Conservation (phyloP, 2,888 invertebrate species). For the Diarsia mendica region DNA sequence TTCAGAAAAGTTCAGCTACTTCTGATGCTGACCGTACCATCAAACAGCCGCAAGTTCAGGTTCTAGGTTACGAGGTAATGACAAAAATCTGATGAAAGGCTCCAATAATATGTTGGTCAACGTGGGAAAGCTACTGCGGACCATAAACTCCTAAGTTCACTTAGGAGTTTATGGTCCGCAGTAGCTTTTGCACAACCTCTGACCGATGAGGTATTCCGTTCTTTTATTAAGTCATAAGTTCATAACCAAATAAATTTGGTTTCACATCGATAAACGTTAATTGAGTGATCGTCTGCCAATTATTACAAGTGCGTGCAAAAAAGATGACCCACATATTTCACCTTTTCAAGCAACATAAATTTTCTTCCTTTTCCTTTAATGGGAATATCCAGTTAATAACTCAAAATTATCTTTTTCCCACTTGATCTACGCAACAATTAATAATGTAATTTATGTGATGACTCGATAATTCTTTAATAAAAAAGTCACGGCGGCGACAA, state of each 20-base stretch:
- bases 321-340: slow-evolving; percentile 18
- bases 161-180: too few species aligned
- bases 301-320: slow-evolving; percentile 23
- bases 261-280: background rate
- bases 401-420: slow-evolving; percentile 36
- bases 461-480: slow-evolving; percentile 50
- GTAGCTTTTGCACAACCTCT: background rate
- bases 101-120: too few species aligned
- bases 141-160: too few species aligned
- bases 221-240: background rate
- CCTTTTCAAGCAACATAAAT: background rate
- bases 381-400: slow-evolving; percentile 41
- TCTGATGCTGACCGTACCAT: too few species aligned
- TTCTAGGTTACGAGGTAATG: too few species aligned
- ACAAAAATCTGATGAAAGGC: too few species aligned
- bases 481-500: slow-evolving; percentile 56
- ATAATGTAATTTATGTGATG: slow-evolving; percentile 51
- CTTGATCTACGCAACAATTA: slow-evolving; percentile 52
- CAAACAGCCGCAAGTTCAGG: too few species aligned
- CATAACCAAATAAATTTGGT: background rate
- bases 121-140: too few species aligned
- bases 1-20: too few species aligned
- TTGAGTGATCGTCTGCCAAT: background rate
- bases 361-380: slow-evolving; percentile 11
- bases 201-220: too few species aligned